phyloP scores from a whole-genome alignment of 1,140 invertebrate genomes.

The Trichonephila clavipes region DNA sequence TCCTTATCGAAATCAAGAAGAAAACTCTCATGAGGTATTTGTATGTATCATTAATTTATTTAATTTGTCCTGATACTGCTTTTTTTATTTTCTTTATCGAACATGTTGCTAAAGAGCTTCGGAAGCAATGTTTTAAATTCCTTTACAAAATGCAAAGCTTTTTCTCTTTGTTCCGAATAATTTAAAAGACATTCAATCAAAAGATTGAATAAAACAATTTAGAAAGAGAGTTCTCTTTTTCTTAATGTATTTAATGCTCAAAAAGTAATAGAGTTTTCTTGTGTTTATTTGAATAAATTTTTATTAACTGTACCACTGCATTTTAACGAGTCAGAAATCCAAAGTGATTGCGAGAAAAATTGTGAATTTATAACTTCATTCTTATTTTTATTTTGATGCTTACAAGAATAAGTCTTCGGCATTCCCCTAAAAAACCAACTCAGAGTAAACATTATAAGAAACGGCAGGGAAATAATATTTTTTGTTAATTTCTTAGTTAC shows the following conservation, averaged over 20 bases:
- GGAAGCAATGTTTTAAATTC: not conserved
- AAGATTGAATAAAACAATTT: constrained; percentile 9
- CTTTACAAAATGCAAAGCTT: constrained; percentile 1
- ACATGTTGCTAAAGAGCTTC: not conserved
- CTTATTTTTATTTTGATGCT: not conserved
- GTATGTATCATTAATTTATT: constrained; percentile 20
- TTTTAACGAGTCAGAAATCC: not conserved
- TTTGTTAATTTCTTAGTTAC: too few relatives aligned
- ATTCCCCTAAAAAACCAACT: too few relatives aligned
- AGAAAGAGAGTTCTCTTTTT: not conserved
- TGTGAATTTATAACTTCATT: not conserved
- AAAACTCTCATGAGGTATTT: not conserved
- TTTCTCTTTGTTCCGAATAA: constrained; percentile 8
- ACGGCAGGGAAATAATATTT: too few relatives aligned
- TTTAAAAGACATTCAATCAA: constrained; percentile 10
- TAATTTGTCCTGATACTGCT: not conserved
- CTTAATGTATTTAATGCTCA: not conserved
- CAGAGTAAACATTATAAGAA: too few relatives aligned
- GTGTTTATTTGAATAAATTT: not conserved
- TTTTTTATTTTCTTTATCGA: not conserved
- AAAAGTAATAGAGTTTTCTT: not conserved
- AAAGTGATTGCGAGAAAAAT: not conserved
- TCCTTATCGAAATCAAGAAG: not conserved
- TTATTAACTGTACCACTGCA: not conserved
- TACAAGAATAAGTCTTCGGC: too few relatives aligned